Conservation (phyloP, 2,888 invertebrate genomes). For the Drosophila austrosaltans region DNA sequence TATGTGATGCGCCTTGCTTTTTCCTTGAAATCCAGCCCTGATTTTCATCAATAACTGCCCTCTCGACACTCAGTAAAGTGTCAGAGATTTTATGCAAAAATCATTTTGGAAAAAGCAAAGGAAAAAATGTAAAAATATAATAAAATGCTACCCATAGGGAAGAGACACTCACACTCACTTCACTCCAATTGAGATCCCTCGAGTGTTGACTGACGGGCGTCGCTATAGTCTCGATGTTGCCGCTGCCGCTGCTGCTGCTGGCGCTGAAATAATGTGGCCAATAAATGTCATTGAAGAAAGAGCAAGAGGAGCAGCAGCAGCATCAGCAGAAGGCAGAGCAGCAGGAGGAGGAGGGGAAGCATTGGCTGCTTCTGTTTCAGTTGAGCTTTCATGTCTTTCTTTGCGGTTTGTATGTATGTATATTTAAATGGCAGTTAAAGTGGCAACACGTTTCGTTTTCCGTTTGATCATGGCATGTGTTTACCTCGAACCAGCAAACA, state of each 20-base stretch:
- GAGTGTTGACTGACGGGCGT: slow-evolving; percentile 69
- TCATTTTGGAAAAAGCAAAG: slow-evolving; percentile 30
- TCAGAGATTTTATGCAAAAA: slow-evolving; percentile 72
- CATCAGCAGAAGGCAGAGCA: not conserved
- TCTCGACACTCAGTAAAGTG: slow-evolving; percentile 30
- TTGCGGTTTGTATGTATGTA: slow-evolving; percentile 69
- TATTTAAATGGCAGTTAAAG: slow-evolving; percentile 80
- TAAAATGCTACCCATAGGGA: slow-evolving; percentile 28
- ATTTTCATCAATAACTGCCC: slow-evolving; percentile 6
- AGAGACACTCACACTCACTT: slow-evolving; percentile 41
- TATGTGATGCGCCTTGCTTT: not conserved
- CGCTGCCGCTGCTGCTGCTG: slow-evolving; percentile 51
- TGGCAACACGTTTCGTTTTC: slow-evolving; percentile 74
- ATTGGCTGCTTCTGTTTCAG: slow-evolving; percentile 15
- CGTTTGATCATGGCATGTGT: slow-evolving; percentile 64
- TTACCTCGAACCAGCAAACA: slow-evolving; percentile 28
- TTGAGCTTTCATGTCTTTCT: slow-evolving; percentile 66
- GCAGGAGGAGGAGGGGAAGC: not conserved
- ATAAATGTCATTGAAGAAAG: slow-evolving; percentile 66
- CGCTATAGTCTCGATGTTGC: slow-evolving; percentile 29
- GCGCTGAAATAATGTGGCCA: slow-evolving; percentile 76
- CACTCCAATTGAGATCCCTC: slow-evolving; percentile 56
- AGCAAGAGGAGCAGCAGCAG: slow-evolving; percentile 17
- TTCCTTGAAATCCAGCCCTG: slow-evolving; percentile 1
- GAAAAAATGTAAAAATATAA: slow-evolving; percentile 9